Base-by-base conservation (phyloP, 2,113 vertebrate species). In the Aplodontia rufa region DNA sequence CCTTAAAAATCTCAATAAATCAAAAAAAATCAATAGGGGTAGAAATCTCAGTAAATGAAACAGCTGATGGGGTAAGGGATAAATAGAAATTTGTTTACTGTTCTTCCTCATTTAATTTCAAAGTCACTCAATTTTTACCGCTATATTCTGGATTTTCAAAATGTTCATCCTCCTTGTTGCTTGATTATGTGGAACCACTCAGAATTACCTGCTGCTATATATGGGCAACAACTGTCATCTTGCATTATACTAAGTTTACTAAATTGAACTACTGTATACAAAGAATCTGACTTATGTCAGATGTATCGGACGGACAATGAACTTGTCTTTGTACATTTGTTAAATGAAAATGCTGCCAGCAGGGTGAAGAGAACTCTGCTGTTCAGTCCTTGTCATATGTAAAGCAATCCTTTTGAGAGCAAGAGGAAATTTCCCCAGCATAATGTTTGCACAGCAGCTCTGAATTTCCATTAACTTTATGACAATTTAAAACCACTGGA, bases 391-490 rank as follows among this genome's bases (percentile, higher is more conserved):
- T 81, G 51, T 32, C 91, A 32, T 42, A 62, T 80, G 26, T n/a
- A 58, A 91, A 66, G 9, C 37, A 58, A 4, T 62, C 53, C 9
- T 86, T 49, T 19, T 60, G 47, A 95, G 58, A 28, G 6, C 7
- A 40, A 40, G 16, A 83, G 8, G 10, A 35, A 47, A 82, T 53
- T 53, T 32, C 68, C 30, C 49, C 37, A 62, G 8, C 24, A 37
- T 64, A 24, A 75, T 26, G 26, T 51, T 5, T 37, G 66, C 8
- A 81, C 0, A 17, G 47, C 64, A 16, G 17, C 53, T 85, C 12
- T 68, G n/a, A 86, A 95, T 86, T 93, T 89, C 76, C 58, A 84
- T 87, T 97, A 92, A 40, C 37, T 87, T 79, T 96, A 88, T 16
- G 55, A 95, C n/a, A 94, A 8, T 28, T 94, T 79, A 90, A 16